These are phyloP conservation scores for Cephalotes varians DNA, from an alignment of 2,888 invertebrate species.

Conservation along the genomic window DNA sequence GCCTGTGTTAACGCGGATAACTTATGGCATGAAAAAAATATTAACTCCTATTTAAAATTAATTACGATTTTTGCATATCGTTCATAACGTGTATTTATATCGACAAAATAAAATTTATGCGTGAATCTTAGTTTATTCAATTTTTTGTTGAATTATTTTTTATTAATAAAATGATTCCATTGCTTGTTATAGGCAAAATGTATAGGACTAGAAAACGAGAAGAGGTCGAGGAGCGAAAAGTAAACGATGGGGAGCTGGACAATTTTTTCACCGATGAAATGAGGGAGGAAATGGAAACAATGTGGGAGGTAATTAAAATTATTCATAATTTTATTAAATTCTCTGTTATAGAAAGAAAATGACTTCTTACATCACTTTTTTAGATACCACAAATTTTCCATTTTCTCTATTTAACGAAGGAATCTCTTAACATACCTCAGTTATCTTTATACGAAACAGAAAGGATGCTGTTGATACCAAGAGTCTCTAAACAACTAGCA, in stretches of 20 bases:
- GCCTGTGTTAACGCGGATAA: not conserved
- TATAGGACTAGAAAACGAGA: conserved; percentile 81
- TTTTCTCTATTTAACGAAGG: conserved; percentile 87
- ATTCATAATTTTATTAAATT: not conserved
- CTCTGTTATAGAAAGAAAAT: not conserved
- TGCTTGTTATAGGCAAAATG: conserved; percentile 65
- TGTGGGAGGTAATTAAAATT: conserved; percentile 87
- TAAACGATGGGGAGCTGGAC: conserved; percentile 86
- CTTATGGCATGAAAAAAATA: not conserved
- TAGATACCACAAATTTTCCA: conserved; percentile 88
- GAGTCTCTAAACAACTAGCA: conserved; percentile 87
- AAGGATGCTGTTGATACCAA: conserved; percentile 87
- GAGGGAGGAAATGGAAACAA: conserved; percentile 85
- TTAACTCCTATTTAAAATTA: not conserved
- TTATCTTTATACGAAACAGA: conserved; percentile 88
- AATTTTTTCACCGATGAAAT: conserved; percentile 83
- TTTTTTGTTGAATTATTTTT: not conserved
- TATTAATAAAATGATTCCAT: conserved; percentile 10
- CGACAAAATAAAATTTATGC: not conserved
- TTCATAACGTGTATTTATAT: not conserved
- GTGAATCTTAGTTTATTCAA: not conserved
- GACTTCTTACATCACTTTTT: conserved; percentile 15
- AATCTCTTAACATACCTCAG: conserved; percentile 86
- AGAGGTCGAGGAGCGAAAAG: conserved; percentile 84
- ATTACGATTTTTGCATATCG: not conserved